phyloP scores from a whole-genome alignment of 2,113 vertebrate genomes.

The Pterocles gutturalis region DNA sequence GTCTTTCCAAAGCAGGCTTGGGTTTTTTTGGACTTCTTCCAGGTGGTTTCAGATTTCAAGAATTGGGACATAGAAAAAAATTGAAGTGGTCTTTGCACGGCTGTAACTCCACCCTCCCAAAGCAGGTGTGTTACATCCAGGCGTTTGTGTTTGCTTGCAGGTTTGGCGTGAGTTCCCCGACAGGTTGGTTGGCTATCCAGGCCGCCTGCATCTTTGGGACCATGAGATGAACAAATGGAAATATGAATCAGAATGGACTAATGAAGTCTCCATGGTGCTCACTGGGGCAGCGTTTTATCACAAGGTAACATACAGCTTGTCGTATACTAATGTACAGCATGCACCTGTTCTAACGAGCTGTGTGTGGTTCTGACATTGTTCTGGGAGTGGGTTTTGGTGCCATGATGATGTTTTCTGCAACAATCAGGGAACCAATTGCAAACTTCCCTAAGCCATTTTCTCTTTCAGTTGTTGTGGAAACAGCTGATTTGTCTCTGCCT shows the following conservation, averaged over 20 bases:
- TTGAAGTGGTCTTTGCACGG: not conserved
- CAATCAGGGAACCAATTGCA: not conserved
- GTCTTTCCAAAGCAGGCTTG: not conserved
- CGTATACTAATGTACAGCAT: not conserved
- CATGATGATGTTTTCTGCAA: not conserved
- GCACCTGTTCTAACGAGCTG: not conserved
- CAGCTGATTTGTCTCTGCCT: not conserved
- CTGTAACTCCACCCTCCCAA: not conserved
- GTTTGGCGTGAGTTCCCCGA: constrained; percentile 98
- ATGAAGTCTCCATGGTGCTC: constrained; percentile 98
- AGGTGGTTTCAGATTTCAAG: not conserved
- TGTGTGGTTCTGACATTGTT: not conserved
- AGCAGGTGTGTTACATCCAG: not conserved
- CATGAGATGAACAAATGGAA: constrained; percentile 99
- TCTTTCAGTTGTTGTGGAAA: not conserved
- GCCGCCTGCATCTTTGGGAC: constrained; percentile 97
- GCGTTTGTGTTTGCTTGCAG: constrained; percentile 47
- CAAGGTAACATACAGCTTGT: constrained; percentile 80
- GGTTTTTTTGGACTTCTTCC: not conserved
- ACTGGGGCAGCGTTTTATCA: constrained; percentile 98
- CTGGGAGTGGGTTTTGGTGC: not conserved
- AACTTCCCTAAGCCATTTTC: not conserved
- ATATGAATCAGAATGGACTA: constrained; percentile 98
- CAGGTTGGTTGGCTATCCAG: constrained; percentile 94
- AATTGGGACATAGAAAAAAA: not conserved